Base-by-base conservation (phyloP, 1,140 invertebrate species). In the Lepidotrigona ventralis region DNA sequence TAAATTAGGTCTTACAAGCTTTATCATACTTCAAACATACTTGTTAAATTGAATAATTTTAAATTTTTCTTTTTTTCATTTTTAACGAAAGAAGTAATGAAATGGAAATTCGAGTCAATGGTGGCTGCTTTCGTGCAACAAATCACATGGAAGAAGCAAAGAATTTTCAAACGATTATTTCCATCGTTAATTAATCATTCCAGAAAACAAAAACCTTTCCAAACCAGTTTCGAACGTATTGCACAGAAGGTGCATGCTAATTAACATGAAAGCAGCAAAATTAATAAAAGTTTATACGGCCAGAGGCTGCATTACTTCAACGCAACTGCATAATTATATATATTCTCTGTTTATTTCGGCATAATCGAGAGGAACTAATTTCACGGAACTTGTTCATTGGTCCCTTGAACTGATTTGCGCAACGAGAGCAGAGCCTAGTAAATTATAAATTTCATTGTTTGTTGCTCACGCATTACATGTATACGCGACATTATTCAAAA, bases 351-450 rank as follows among this genome's bases (percentile, higher is more conserved):
- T 73, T 54, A 29, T 29, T 5, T n/a, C 2, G 6, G 19, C 6
- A 56, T 19, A 73, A 73, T 29, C 12, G 51, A 14, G 26, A 23
- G 26, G 19, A 73, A 73, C 26, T 73, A 73, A 73, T 73, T 73
- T 73, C 26, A 73, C 53, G 53, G 29, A 54, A 19, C 51, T 54
- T 23, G 19, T 29, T 73, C 71, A 54, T 73, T 73, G 29, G 6
- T 73, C 26, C 2, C 4, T 53, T 54, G 51, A 23, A 6, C 54
- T 17, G 23, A 39, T 69, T 39, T 39, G 33, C 21, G 14, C 33
- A n/a, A n/a, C 33, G 2, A 39, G 66, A 46, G 21, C 1, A n/a
- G 33, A 39, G 21, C 68, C n/a, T 69, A 12, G 6, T n/a, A 69
- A 46, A 69, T 69, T 69, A 69, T 64, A 15, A 29, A 64, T 64